Evolutionary conservation across 1,140 invertebrate genomes (phyloP).

Genomic region (Ditylenchus dipsaci): DNA sequence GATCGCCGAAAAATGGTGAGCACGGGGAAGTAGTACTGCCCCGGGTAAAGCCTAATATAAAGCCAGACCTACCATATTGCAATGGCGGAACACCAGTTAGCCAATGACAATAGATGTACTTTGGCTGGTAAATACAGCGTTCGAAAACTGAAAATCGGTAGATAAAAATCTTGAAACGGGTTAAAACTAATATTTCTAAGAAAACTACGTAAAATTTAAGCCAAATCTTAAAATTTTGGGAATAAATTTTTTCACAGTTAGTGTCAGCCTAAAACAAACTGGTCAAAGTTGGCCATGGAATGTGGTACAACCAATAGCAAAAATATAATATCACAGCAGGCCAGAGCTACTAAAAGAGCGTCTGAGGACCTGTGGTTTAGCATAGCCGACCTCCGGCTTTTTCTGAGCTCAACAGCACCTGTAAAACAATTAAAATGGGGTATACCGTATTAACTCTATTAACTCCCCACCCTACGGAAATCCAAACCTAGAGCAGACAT

Average conservation of each 20-base stretch:
- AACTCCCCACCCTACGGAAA: no score
- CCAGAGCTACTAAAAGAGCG: slow-evolving; percentile 37
- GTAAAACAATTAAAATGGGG: slow-evolving; percentile 12
- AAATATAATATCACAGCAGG: slow-evolving; percentile 46
- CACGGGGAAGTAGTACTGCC: no score
- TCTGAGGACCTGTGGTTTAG: slow-evolving; percentile 25
- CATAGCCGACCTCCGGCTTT: neutral
- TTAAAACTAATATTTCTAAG: no score
- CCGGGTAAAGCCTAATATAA: no score
- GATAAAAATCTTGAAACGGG: no score
- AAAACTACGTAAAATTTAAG: no score
- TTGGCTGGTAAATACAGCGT: slow-evolving; percentile 32
- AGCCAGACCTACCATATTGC: slow-evolving; percentile 35
- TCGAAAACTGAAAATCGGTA: slow-evolving; percentile 26
- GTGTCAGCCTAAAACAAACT: slow-evolving; percentile 22
- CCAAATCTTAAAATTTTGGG: no score
- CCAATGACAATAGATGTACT: slow-evolving; percentile 40
- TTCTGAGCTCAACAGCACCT: slow-evolving; percentile 12
- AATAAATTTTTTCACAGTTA: no score
- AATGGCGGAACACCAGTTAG: slow-evolving; percentile 47
- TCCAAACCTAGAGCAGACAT: no score
- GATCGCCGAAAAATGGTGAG: no score
- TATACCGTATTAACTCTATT: no score
- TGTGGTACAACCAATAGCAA: slow-evolving; percentile 36
- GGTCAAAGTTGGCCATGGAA: slow-evolving; percentile 44